Conservation (phyloP, 92 coral and sea anemone genomes). For the Epizoanthus scotinus region DNA sequence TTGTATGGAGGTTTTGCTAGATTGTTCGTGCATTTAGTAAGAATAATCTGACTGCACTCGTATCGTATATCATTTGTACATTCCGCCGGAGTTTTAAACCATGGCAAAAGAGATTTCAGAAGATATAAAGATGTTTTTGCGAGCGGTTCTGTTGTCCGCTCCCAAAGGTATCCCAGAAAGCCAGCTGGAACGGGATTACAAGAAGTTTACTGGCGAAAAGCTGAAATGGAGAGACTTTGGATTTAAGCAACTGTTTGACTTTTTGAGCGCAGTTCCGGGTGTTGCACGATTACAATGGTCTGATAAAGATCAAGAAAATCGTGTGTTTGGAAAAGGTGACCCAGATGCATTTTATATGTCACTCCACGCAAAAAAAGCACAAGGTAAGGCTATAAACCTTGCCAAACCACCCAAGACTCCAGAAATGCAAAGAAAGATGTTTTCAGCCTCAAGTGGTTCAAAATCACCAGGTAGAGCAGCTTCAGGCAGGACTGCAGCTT, state of each 20-base stretch:
- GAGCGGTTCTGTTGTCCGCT: slow-evolving; percentile 79
- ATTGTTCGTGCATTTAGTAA: no score
- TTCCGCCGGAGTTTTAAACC: not conserved
- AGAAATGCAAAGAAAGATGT: slow-evolving; percentile 61
- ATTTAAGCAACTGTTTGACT: slow-evolving; percentile 71
- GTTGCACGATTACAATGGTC: slow-evolving; percentile 85
- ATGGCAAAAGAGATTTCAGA: slow-evolving; percentile 79
- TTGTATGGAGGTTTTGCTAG: no score
- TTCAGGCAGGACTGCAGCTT: not conserved
- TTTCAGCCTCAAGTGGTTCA: slow-evolving; percentile 27
- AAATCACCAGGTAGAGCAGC: slow-evolving; percentile 1
- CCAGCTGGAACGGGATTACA: slow-evolving; percentile 61
- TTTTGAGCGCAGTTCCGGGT: slow-evolving; percentile 86
- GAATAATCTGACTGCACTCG: no score
- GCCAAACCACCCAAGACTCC: slow-evolving; percentile 59
- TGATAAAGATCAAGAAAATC: slow-evolving; percentile 76
- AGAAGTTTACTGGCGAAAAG: slow-evolving; percentile 41
- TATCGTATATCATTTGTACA: no score
- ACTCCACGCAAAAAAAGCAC: slow-evolving; percentile 80
- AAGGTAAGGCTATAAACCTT: slow-evolving; percentile 45
- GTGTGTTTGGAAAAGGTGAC: slow-evolving; percentile 73
- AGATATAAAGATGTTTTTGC: slow-evolving; percentile 54
- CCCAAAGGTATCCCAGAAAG: slow-evolving; percentile 73
- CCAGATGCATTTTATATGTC: slow-evolving; percentile 67
- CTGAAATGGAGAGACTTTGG: slow-evolving; percentile 74